Conservation (phyloP, 2,113 vertebrate genomes). For the Cynocephalus volans region DNA sequence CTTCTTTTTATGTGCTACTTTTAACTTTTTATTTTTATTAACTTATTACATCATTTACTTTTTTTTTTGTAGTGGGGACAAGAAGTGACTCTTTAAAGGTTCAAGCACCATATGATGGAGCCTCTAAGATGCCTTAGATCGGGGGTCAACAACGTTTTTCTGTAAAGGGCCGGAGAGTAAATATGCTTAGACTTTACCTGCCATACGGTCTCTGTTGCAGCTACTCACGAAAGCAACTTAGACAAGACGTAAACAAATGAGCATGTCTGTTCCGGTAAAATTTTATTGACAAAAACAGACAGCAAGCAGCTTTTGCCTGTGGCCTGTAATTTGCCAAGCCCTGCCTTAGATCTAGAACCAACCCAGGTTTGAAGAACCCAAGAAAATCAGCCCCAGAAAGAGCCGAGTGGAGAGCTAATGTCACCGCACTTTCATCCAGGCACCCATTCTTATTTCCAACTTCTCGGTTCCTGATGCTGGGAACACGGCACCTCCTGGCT, state of each 20-base stretch:
- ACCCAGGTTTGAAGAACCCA: neutral
- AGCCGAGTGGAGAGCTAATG: neutral
- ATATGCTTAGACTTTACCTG: neutral
- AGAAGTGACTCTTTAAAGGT: neutral
- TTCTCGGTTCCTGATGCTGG: neutral
- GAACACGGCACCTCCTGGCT: neutral
- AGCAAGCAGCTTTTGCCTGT: neutral
- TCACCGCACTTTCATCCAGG: neutral
- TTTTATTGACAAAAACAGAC: conserved; percentile 46
- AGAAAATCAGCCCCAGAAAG: neutral
- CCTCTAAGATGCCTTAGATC: neutral
- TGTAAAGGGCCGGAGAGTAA: neutral
- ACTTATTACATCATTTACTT: neutral
- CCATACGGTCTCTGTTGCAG: neutral
- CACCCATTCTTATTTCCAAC: neutral
- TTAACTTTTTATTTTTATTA: conserved; percentile 11
- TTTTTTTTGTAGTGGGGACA: neutral
- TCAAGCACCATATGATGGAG: no score
- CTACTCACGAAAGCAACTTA: neutral
- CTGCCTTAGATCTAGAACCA: neutral
- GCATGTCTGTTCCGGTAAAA: neutral
- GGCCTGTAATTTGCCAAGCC: neutral
- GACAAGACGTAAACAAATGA: neutral
- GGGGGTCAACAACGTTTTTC: neutral
- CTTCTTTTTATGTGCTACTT: conserved; percentile 30